Percentiles rank a stretch among this genome's conserved stretches.
Evolutionary conservation across 2,113 vertebrate genomes (phyloP).

Genomic region (Erythrocercus mccallii): DNA sequence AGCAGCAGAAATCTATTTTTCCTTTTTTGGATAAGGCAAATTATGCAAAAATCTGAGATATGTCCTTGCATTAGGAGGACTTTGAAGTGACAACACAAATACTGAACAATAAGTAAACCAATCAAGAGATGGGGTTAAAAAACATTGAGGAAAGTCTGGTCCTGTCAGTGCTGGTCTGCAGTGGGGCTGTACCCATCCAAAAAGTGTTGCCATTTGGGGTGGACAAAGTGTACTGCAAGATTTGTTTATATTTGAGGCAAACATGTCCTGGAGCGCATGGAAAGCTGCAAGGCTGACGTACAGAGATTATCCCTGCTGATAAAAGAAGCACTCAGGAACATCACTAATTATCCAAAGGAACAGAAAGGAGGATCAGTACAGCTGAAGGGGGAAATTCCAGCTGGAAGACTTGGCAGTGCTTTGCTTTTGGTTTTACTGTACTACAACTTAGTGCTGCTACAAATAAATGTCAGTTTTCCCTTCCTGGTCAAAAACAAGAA

Average conservation of each 20-base stretch:
- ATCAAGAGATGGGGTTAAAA: neutral
- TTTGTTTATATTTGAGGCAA: neutral
- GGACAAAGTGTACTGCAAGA: neutral
- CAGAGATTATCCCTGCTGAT: slow-evolving; percentile 10
- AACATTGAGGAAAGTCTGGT: neutral
- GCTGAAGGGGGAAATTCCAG: neutral
- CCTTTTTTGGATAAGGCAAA: neutral
- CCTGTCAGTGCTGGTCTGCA: neutral
- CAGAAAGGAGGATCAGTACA: neutral
- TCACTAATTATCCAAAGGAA: neutral
- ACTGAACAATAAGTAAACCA: neutral
- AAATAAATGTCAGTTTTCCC: neutral
- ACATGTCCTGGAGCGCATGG: neutral
- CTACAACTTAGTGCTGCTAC: neutral
- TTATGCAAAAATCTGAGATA: neutral
- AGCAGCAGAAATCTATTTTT: neutral
- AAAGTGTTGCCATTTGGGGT: neutral
- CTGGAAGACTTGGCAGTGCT: neutral
- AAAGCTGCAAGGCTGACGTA: neutral
- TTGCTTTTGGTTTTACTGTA: neutral
- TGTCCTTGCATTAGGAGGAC: neutral
- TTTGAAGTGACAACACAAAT: neutral
- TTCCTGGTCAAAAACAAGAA: neutral
- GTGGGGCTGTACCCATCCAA: neutral
- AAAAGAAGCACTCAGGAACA: neutral